phyloP scores from a whole-genome alignment of 2,113 vertebrate species.

The Stictonetta naevosa region DNA sequence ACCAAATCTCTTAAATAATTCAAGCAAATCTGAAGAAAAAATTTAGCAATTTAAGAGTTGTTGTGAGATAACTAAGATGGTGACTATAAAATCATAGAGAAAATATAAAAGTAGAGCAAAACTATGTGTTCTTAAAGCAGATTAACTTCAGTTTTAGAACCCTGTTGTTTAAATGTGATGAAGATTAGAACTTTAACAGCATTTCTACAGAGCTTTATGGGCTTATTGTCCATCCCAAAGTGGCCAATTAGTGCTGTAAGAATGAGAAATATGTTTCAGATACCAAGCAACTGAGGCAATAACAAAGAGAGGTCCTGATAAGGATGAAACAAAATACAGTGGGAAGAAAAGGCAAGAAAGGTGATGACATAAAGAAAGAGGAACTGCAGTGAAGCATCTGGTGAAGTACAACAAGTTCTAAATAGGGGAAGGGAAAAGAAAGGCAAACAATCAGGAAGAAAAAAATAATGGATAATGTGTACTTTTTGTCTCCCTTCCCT shows the following conservation, averaged over 20 bases:
- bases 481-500: not conserved
- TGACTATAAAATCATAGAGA: not conserved
- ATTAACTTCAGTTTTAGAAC: not conserved
- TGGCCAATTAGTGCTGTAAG: not conserved
- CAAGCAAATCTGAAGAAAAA: not conserved
- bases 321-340: not conserved
- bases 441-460: not conserved
- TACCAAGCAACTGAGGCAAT: not conserved
- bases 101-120: not conserved
- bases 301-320: not conserved
- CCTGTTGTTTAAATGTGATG: not conserved
- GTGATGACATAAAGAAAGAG: not conserved
- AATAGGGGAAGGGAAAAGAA: not conserved
- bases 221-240: not conserved
- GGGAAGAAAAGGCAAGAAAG: not conserved
- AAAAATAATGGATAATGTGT: not conserved
- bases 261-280: not conserved
- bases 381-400: not conserved
- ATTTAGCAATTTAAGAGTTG: not conserved
- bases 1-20: not conserved
- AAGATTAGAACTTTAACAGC: not conserved
- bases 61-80: not conserved
- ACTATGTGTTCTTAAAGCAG: not conserved
- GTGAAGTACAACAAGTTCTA: not conserved
- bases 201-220: not conserved